Conservation (phyloP, 2,797 vertebrate species). For the Oreochromis mossambicus region DNA sequence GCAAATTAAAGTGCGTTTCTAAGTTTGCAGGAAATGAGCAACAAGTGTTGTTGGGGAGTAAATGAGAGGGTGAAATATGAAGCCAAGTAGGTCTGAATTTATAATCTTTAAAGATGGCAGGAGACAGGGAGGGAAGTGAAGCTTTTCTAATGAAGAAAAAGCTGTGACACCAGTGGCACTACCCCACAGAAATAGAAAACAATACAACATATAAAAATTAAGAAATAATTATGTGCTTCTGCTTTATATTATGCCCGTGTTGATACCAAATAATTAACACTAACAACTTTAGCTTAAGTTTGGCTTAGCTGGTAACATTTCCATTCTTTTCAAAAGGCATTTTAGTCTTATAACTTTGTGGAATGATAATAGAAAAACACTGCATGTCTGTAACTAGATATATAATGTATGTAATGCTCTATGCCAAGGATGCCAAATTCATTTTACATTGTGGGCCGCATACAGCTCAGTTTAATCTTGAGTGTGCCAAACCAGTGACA, state of each 20-base stretch:
- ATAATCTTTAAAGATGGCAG: background rate
- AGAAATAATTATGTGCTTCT: background rate
- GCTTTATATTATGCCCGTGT: background rate
- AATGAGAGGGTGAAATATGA: constrained; percentile 6
- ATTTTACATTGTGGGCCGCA: background rate
- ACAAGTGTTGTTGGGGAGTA: background rate
- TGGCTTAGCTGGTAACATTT: background rate
- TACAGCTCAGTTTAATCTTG: background rate
- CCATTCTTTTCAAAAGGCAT: background rate
- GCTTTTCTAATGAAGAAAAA: background rate
- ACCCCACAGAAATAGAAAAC: background rate
- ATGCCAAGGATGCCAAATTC: background rate
- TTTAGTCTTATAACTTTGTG: background rate
- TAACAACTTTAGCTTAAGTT: background rate
- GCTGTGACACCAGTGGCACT: background rate
- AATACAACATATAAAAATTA: background rate
- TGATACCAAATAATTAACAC: background rate
- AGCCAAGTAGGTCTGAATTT: background rate
- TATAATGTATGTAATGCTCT: background rate
- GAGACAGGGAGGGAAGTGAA: background rate
- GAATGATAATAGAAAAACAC: background rate
- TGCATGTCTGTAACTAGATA: background rate
- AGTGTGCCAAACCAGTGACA: background rate
- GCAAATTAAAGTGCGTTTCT: constrained; percentile 30
- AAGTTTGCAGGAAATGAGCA: constrained; percentile 33